Base-by-base conservation (phyloP, 2,797 vertebrate genomes). In the Lithobates pipiens region DNA sequence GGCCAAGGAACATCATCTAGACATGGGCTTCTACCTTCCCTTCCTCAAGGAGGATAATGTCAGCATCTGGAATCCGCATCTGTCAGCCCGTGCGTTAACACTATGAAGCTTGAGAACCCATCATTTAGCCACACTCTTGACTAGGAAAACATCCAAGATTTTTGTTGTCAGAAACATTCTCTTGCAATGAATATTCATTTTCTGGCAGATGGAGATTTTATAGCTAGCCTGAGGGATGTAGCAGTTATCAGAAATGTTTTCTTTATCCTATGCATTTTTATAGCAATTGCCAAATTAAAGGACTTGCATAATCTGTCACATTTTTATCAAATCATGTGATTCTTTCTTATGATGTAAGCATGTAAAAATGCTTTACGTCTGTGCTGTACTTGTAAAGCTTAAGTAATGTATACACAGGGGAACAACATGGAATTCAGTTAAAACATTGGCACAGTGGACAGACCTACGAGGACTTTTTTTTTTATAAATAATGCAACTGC, bases 161-260 rank as follows among this genome's bases (percentile, higher is more conserved):
- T 27, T 46, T 32, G 57, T 63, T 36, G 50, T 61, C 75, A 61
- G 75, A 32, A 76, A 76, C 54, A 77, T 77, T 77, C 75, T 77
- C 61, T n/a, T 32, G 13, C 76, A 42, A 21, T 68, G 34, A 65
- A 77, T 39, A 78, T 78, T 78, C 23, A 10, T 4, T 67, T 68
- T 67, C 13, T 78, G 61, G 39, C 36, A 42, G 23, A 39, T 63
- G 3, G 32, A 76, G 29, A 76, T 61, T 76, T 76, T 76, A 76
- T 63, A 54, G 61, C 63, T 36, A 78, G 76, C 16, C 76, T 39
- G 57, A 63, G 76, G 67, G 25, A 67, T 42, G 61, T 25, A 34
- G 36, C 68, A 21, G 65, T 79, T 67, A 63, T 46, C 39, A 69
- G n/a, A 76, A 57, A 76, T 76, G 50, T 61, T 76, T 76, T 76